These are phyloP conservation scores for Trididemnum nubilum DNA, from an alignment of 23 tunicate genomes.

Conservation along the genomic window DNA sequence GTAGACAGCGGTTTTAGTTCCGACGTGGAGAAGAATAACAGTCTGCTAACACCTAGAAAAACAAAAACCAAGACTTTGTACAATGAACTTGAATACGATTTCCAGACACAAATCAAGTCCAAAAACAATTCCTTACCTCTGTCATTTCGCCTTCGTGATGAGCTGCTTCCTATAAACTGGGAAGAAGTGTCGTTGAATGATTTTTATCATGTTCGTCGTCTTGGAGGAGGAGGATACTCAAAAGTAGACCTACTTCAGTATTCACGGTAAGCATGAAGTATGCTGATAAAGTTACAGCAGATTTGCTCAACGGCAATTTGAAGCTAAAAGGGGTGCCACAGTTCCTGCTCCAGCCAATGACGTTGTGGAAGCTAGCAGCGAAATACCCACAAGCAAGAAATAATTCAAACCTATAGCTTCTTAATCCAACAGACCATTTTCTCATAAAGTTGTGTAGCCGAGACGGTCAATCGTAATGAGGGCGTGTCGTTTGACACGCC, in stretches of 20 bases:
- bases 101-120: not conserved
- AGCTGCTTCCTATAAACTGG: constrained; percentile 15
- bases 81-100: not conserved
- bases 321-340: no score
- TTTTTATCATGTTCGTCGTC: constrained; percentile 32
- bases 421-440: no score
- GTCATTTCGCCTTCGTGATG: not conserved
- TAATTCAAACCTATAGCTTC: no score
- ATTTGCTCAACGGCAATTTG: no score
- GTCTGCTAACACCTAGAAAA: not conserved
- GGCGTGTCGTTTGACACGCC: no score
- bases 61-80: not conserved
- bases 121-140: constrained; percentile 1
- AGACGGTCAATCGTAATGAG: no score
- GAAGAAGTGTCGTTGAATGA: constrained; percentile 51
- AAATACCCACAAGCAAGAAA: no score
- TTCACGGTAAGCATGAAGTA: not conserved
- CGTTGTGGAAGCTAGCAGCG: no score
- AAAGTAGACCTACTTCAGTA: constrained; percentile 57
- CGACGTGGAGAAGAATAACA: constrained; percentile 40
- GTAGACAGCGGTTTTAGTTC: constrained; percentile 74
- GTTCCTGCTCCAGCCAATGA: no score
- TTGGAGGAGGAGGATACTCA: constrained; percentile 85
- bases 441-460: no score
- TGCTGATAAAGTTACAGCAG: no score